Percentiles rank a stretch among this genome's conserved stretches.
Conservation (phyloP, 2,797 vertebrate species). For the Heliangelus exortis region DNA sequence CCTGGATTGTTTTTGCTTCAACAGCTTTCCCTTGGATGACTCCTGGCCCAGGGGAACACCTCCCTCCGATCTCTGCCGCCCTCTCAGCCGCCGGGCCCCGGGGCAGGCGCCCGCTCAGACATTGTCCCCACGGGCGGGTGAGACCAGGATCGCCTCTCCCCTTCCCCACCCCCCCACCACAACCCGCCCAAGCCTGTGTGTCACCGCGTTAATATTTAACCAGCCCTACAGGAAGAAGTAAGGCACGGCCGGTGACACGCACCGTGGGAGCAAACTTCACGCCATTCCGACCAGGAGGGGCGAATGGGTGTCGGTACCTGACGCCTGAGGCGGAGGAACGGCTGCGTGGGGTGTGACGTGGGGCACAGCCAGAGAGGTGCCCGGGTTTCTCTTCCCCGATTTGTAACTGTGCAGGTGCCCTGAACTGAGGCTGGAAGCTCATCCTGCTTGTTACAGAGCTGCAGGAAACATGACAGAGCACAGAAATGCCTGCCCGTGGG, state of each 20-base stretch:
- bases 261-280: background rate
- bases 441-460: rapidly evolving
- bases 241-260: background rate
- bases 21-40: background rate
- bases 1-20: background rate
- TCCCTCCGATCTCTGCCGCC: background rate
- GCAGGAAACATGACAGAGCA: rapidly evolving
- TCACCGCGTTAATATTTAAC: constrained; percentile 64
- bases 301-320: background rate
- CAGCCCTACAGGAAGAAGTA: background rate
- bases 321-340: background rate
- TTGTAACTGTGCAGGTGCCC: rapidly evolving
- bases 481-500: rapidly evolving
- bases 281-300: background rate
- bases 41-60: rapidly evolving
- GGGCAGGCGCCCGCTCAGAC: background rate
- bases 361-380: rapidly evolving
- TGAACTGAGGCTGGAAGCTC: rapidly evolving
- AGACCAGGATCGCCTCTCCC: background rate
- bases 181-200: background rate
- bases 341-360: rapidly evolving
- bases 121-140: background rate
- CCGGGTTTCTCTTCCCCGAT: rapidly evolving
- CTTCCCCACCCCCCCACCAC: background rate
- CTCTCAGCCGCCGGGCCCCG: background rate